phyloP scores from a whole-genome alignment of 2,113 vertebrate genomes.

The Chamaetylas fuelleborni region DNA sequence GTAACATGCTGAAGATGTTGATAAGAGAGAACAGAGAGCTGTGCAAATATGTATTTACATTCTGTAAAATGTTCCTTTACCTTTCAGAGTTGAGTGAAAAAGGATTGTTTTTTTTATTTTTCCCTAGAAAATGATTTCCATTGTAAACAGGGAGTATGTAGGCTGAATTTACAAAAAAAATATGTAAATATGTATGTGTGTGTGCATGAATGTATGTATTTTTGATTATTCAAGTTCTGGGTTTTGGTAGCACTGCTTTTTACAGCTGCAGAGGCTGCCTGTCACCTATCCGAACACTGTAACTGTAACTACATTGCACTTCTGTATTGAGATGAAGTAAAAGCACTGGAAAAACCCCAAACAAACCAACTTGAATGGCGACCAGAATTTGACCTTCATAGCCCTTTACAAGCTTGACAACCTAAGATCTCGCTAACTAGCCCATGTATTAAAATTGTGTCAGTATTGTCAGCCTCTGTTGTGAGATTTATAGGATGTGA shows the following conservation, averaged over 20 bases:
- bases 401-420: background rate
- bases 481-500: background rate
- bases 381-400: background rate
- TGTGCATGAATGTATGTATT: background rate
- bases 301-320: background rate
- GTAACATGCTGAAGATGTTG: background rate
- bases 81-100: background rate
- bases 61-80: background rate
- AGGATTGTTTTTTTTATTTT: background rate
- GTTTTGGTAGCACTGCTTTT: background rate
- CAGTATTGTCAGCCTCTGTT: background rate
- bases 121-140: background rate
- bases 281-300: fast-evolving
- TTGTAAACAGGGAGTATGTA: background rate
- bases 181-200: no score
- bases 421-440: background rate
- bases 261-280: fast-evolving
- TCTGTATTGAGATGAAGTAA: background rate
- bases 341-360: background rate
- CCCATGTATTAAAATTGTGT: background rate
- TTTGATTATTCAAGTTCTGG: background rate
- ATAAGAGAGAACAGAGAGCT: background rate
- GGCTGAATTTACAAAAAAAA: background rate
- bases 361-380: background rate
- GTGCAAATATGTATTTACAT: background rate